Conservation (phyloP, 2,113 vertebrate genomes). For the Prunella himalayana region DNA sequence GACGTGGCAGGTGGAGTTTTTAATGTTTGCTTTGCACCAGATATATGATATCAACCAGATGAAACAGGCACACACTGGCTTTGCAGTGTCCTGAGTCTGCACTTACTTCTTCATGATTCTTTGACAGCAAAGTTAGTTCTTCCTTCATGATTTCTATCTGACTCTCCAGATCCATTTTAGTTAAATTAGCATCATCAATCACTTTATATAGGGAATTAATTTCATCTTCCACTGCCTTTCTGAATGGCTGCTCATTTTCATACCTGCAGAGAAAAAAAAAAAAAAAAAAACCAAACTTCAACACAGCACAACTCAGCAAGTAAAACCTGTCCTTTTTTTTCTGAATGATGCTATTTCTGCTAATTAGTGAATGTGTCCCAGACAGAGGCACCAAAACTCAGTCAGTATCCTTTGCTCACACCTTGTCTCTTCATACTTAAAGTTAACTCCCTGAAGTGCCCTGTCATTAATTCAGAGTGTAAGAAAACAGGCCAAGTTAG, state of each 20-base stretch:
- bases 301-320: background rate
- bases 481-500: background rate
- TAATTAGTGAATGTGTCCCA: background rate
- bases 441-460: background rate
- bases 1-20: background rate
- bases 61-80: background rate
- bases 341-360: background rate
- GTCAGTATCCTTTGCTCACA: background rate
- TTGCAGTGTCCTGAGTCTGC: background rate
- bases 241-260: constrained; percentile 89
- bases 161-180: constrained; percentile 85
- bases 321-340: background rate
- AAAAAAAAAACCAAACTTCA: background rate
- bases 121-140: constrained; percentile 81
- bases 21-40: background rate
- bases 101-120: constrained; percentile 86
- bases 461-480: background rate
- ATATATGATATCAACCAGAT: background rate
- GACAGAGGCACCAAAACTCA: background rate
- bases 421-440: background rate
- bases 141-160: constrained; percentile 87
- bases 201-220: constrained; percentile 89
- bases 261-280: constrained; percentile 68
- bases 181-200: constrained; percentile 86
- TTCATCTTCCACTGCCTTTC: constrained; percentile 89